Evolutionary conservation across 2,797 vertebrate genomes (phyloP).

Genomic region (Morus bassanus): DNA sequence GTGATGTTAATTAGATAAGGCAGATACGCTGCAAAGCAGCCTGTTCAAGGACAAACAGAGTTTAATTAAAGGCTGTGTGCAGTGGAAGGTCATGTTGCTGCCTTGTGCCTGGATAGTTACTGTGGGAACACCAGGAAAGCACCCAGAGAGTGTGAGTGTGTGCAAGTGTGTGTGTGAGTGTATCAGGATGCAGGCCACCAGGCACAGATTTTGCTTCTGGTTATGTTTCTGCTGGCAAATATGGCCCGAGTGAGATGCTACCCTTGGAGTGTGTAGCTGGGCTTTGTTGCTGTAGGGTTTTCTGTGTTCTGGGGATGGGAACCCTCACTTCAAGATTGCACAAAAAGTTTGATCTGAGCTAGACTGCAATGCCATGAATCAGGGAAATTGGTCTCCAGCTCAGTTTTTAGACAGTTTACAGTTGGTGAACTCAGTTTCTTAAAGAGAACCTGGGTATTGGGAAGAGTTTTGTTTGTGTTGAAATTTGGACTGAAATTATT

Average conservation of each 20-base stretch:
- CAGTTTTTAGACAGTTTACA: background rate
- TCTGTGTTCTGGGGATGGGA: background rate
- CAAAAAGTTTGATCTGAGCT: background rate
- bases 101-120: background rate
- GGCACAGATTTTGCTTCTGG: background rate
- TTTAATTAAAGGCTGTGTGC: conserved; percentile 3
- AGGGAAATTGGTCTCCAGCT: background rate
- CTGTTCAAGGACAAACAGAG: conserved; percentile 18
- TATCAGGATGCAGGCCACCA: background rate
- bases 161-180: background rate
- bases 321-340: background rate
- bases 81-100: background rate
- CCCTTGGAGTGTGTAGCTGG: rapidly evolving
- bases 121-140: background rate
- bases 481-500: background rate
- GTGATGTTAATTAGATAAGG: background rate
- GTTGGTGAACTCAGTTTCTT: background rate
- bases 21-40: background rate
- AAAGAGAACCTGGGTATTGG: background rate
- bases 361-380: background rate
- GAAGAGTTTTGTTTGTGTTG: background rate
- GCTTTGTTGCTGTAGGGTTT: background rate
- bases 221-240: background rate
- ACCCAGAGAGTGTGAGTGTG: background rate
- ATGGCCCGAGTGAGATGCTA: rapidly evolving